Conservation (phyloP, 2,797 vertebrate genomes). For the Gymnothorax javanicus region DNA sequence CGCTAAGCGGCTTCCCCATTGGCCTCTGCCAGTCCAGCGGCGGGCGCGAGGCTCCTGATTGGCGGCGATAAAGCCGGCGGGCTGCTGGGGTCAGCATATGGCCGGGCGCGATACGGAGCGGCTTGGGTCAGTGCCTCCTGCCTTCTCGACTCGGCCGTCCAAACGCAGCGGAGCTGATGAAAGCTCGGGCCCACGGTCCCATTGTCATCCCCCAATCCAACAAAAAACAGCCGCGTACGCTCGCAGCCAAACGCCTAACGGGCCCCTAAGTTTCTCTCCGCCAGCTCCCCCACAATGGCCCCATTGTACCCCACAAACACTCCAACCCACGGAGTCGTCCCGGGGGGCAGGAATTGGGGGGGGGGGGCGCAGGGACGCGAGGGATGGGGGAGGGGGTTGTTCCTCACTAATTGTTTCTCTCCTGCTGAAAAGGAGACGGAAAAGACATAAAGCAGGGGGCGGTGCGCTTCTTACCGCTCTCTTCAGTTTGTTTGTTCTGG, state of each 20-base stretch:
- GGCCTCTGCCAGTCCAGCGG: slow-evolving; percentile 60
- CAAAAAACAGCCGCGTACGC: slow-evolving; percentile 14
- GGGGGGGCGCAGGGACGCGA: slow-evolving; percentile 58
- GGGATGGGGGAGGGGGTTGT: slow-evolving; percentile 59
- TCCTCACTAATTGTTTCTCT: slow-evolving; percentile 72
- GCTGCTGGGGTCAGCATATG: slow-evolving; percentile 97
- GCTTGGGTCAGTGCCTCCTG: slow-evolving; percentile 78
- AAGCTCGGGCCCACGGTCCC: slow-evolving; percentile 88
- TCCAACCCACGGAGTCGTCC: slow-evolving; percentile 74
- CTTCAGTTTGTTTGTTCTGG: background rate
- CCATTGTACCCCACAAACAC: slow-evolving; percentile 86
- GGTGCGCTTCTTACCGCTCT: slow-evolving; percentile 58
- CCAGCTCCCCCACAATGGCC: slow-evolving; percentile 88
- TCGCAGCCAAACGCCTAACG: slow-evolving; percentile 74
- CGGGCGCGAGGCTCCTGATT: slow-evolving; percentile 80
- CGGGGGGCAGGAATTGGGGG: slow-evolving; percentile 73
- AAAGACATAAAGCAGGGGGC: slow-evolving; percentile 55
- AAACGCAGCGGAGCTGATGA: slow-evolving; percentile 81
- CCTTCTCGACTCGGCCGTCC: slow-evolving; percentile 75
- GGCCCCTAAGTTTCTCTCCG: slow-evolving; percentile 84
- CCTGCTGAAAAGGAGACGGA: slow-evolving; percentile 58
- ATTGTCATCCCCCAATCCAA: slow-evolving; percentile 85
- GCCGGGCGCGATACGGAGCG: slow-evolving; percentile 88
- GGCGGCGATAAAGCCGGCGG: slow-evolving; percentile 86
- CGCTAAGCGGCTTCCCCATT: slow-evolving; percentile 63